Base-by-base conservation (phyloP, 1,140 invertebrate genomes). In the Cyclargus thomasi region DNA sequence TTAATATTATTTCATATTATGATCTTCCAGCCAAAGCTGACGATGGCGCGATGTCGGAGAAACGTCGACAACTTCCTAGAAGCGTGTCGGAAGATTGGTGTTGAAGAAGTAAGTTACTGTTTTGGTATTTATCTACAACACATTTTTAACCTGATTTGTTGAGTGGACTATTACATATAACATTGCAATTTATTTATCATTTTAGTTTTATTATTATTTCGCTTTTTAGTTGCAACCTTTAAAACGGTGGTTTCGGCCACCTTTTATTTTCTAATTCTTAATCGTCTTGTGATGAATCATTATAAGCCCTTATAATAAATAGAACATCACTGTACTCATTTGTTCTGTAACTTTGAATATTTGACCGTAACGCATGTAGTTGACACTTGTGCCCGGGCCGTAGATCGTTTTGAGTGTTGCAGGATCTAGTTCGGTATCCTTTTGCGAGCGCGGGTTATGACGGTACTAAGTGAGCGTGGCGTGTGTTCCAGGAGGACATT, bases 21-120 rank as follows among this genome's bases (percentile, higher is more conserved):
- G 7, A 20, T 14, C 17, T 57, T 68, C 73, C 87, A 98, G 97
- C 97, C 97, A 62, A 98, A 98, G 86, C 90, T 99, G 68, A 97
- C 97, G 20, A 95, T 97, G 94, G 96, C 97, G 10, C 94, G 97
- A 80, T 98, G 97, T 92, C 92, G 97, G 79, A 93, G 96, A 80
- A 99, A 99, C 91, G 97, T 98, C 16, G 97, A 99, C 82, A 98
- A 98, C 90, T 99, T 99, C 82, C 90, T 99, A 70, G 96, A 98
- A 79, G 97, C 97, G 16, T 98, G 97, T 91, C 93, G 96, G 68
- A 96, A 94, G 85, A 97, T 98, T 75, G 97, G 97, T 47, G 97
- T 99, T 14, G 95, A 97, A 91, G 96, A 98, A 94, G 97, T 98
- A 91, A 94, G 94, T 92, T 1, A 65, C 53, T 17, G 5, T 39